Base-by-base conservation (phyloP, 2,888 invertebrate genomes). In the Nasonia oneida region DNA sequence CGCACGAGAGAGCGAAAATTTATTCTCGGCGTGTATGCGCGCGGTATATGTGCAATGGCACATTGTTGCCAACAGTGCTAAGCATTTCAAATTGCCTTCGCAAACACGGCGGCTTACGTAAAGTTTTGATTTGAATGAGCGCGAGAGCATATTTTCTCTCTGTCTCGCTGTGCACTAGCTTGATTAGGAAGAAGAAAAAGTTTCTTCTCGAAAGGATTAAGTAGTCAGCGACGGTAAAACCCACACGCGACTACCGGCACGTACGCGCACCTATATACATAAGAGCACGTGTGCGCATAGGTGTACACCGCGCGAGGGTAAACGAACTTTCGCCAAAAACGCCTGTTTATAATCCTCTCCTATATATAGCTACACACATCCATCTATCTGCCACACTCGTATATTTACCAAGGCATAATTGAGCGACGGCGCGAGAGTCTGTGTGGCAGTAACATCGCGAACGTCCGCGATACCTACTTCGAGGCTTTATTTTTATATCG, bases 401-500 rank as follows among this genome's bases (percentile, higher is more conserved):
- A 4, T 57, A 67, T 67, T 67, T 67, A 67, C 67, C 33, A n/a
- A 67, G 67, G n/a, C 71, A 37, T 39, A 39, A 37, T 33, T 39
- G 71, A 39, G 39, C 67, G 67, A n/a, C 33, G 67, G 33, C n/a
- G 61, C 5, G 57, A 61, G 57, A 2, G 29, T 47, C 42, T 18
- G 61, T 18, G 50, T 39, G 23, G 33, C 53, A 33, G 73, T 47
- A 61, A 47, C 77, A 67, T 73, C 75, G 71, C 77, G 61, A 81
- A 57, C 84, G 87, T 74, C 84, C 86, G 86, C 87, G 80, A 87
- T 85, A 87, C 87, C 87, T 81, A 87, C 76, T 84, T 88, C 53
- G 82, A 85, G 76, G 64, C 76, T 87, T 84, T 85, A 81, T 89
- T 79, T 85, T 87, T 83, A 57, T 87, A 86, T 79, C 74, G 85